These are phyloP conservation scores for Gastracanthus pulcherrimus DNA, from an alignment of 2,888 invertebrate genomes.

Conservation along the genomic window DNA sequence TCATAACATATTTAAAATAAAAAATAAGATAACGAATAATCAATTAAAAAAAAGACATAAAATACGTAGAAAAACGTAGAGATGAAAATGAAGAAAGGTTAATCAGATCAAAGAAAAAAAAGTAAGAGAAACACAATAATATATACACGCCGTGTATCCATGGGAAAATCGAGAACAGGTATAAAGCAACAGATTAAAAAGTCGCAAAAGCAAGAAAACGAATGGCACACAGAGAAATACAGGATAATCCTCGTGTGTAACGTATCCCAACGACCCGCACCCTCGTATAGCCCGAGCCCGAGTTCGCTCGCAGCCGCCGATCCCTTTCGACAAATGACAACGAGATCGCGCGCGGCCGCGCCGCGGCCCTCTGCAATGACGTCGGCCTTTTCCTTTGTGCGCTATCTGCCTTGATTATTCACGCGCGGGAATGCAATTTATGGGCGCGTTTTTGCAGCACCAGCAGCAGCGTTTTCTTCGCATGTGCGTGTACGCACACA, in stretches of 20 bases:
- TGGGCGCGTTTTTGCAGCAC: constrained; percentile 32
- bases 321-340: constrained; percentile 69
- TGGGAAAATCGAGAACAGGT: not conserved
- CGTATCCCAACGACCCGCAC: not conserved
- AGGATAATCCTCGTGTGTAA: not conserved
- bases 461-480: not conserved
- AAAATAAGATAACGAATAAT: too few species aligned
- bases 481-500: not conserved
- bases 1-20: too few species aligned
- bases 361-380: constrained; percentile 20
- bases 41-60: too few species aligned
- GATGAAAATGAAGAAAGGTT: not conserved
- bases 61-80: too few species aligned
- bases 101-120: not conserved
- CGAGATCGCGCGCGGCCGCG: constrained; percentile 60
- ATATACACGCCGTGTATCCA: not conserved
- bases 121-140: not conserved
- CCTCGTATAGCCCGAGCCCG: constrained; percentile 17
- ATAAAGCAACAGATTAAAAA: not conserved
- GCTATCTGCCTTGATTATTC: constrained; percentile 57
- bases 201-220: not conserved
- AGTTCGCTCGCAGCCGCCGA: too few species aligned
- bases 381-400: constrained; percentile 56
- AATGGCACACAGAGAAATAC: not conserved
- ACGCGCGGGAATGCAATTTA: constrained; percentile 54